These are phyloP conservation scores for Drosophila dives DNA, from an alignment of 2,888 invertebrate species.

Conservation along the genomic window DNA sequence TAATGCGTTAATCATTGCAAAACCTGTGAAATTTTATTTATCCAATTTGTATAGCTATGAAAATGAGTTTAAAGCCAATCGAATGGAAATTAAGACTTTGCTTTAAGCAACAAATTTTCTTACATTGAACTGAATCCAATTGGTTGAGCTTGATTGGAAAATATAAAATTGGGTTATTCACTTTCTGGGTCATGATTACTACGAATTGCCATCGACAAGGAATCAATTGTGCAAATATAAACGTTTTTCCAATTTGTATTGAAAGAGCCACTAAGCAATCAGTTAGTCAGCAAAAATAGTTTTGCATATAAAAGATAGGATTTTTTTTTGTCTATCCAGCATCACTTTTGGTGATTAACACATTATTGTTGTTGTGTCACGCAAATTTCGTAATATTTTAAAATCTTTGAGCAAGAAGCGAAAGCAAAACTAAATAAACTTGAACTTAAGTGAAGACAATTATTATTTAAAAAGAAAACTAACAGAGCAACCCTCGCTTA, in stretches of 20 bases:
- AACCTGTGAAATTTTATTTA: not conserved
- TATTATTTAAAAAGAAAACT: not conserved
- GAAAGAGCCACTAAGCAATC: not conserved
- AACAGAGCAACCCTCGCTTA: conserved; percentile 19
- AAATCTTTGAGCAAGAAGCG: not conserved
- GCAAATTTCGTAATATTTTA: not conserved
- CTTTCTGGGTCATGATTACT: not conserved
- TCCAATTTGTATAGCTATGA: not conserved
- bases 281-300: not conserved
- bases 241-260: not conserved
- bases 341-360: conserved; percentile 6
- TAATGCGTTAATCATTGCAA: not conserved
- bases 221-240: not conserved
- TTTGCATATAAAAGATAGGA: not conserved
- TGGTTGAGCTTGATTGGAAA: not conserved
- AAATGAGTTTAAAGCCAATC: not conserved
- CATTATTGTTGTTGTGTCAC: conserved; percentile 11
- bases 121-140: not conserved
- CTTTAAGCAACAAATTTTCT: not conserved
- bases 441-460: not conserved
- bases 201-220: not conserved
- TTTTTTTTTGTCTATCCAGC: not conserved
- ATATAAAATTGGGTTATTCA: not conserved
- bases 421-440: conserved; percentile 1
- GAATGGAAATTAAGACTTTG: not conserved